phyloP scores from a whole-genome alignment of 2,113 vertebrate species.

The Trichechus manatus region DNA sequence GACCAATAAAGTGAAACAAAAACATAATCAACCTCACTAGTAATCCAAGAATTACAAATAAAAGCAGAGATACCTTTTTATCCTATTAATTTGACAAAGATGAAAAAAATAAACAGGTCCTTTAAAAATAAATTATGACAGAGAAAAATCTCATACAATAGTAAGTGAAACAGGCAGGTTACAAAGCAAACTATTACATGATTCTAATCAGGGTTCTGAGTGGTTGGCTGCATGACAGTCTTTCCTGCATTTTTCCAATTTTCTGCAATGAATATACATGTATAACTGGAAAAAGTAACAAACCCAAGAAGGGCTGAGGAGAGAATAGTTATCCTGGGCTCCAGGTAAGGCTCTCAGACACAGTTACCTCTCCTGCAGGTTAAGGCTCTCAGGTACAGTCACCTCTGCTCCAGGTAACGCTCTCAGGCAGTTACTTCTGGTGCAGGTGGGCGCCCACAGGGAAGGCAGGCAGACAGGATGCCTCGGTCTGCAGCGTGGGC shows the following conservation, averaged over 20 bases:
- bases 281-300: no score
- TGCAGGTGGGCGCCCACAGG: no score
- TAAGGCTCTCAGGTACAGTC: background rate
- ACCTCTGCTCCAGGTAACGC: background rate
- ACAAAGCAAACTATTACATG: background rate
- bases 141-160: background rate
- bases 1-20: background rate
- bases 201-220: background rate
- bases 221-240: background rate
- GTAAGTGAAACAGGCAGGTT: background rate
- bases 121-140: background rate
- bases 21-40: background rate
- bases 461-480: background rate
- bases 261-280: background rate
- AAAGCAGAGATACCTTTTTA: background rate
- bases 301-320: background rate
- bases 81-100: background rate
- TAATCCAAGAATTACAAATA: background rate
- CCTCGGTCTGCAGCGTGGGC: background rate
- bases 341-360: background rate
- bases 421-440: background rate
- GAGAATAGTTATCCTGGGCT: no score
- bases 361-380: no score
- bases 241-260: background rate
- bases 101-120: background rate